These are phyloP conservation scores for Sylvicola cinctus DNA, from an alignment of 2,888 invertebrate genomes.

Conservation along the genomic window DNA sequence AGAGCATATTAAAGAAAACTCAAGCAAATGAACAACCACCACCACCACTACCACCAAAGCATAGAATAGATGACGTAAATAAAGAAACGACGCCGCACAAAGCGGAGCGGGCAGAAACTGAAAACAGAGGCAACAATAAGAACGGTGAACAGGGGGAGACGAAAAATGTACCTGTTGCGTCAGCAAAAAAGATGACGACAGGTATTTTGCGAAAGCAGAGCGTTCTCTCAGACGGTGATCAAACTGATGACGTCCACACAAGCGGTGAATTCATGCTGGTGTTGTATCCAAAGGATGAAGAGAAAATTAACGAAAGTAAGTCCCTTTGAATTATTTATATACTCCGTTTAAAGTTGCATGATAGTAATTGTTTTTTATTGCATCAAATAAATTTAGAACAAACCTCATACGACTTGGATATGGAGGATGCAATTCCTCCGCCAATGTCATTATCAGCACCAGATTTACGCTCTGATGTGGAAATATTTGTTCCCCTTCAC, in stretches of 20 bases:
- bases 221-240: not conserved
- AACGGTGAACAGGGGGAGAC: too few species aligned
- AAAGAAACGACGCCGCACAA: too few species aligned
- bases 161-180: slow-evolving; percentile 17
- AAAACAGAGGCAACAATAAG: too few species aligned
- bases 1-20: too few species aligned
- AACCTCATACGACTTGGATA: slow-evolving; percentile 38
- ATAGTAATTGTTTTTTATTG: not conserved
- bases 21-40: too few species aligned
- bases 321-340: slow-evolving; percentile 4
- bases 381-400: slow-evolving; percentile 18
- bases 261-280: slow-evolving; percentile 71
- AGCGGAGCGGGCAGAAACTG: too few species aligned
- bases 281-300: slow-evolving; percentile 35
- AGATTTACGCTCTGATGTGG: slow-evolving; percentile 45
- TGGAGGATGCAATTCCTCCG: slow-evolving; percentile 50
- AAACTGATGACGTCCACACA: slow-evolving; percentile 25
- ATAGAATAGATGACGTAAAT: too few species aligned
- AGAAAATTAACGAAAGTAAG: slow-evolving; percentile 29
- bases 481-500: slow-evolving; percentile 33
- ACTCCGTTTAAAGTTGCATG: not conserved
- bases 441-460: slow-evolving; percentile 67
- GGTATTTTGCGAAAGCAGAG: slow-evolving; percentile 11
- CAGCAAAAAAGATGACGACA: slow-evolving; percentile 20
- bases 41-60: not conserved